Base-by-base conservation (phyloP, 2,888 invertebrate species). In the Dasysyrphus tricinctus region DNA sequence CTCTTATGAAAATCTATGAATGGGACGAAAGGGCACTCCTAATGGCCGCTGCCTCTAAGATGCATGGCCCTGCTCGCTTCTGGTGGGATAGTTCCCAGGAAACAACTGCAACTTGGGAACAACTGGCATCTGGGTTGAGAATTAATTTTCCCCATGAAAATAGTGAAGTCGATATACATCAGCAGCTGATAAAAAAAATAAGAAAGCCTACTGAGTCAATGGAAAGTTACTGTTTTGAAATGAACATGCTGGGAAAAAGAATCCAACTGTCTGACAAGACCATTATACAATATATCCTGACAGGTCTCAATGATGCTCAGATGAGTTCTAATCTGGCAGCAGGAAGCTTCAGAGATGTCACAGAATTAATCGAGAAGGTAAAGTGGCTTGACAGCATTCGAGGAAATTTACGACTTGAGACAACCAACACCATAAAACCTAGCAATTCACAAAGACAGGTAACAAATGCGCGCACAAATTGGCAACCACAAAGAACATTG, bases 241-340 rank as follows among this genome's bases (percentile, higher is more conserved):
- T 73, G 57, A 61, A 74, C 11, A 61, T 76, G 54, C 12, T 76
- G 12, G 67, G 57, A 2, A 75, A 63, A 16, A 47, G 59, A 2
- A 67, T 67, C 5, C 34, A 76, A 14, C 67, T 76, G 2, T 29
- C 56, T 2, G 67, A 69, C 24, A 69, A 59, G 37, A 77, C 69
- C 2, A 59, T 77, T 0, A 59, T 61, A 8, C 69, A 69, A 19
- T 77, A 77, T 37, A 77, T 69, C 4, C 69, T 77, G 8, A 77
- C 51, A 1, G 77, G 69, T 0, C n/a, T 77, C 14, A 77, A 59
- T 12, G 69, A 69, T 19, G 16, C 19, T 9, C 69, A 69, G 9
- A 9, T 77, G 6, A 70, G 70, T 24, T 78, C 78, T 5, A 63
- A 39, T 12, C n/a, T 78, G 5, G 37, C 54, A 5, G 54, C 49